A percentile compares a stretch with the other conserved stretches of the same genome.
phyloP scores from a whole-genome alignment of 2,797 vertebrate species.

The Rhynchotus rufescens region DNA sequence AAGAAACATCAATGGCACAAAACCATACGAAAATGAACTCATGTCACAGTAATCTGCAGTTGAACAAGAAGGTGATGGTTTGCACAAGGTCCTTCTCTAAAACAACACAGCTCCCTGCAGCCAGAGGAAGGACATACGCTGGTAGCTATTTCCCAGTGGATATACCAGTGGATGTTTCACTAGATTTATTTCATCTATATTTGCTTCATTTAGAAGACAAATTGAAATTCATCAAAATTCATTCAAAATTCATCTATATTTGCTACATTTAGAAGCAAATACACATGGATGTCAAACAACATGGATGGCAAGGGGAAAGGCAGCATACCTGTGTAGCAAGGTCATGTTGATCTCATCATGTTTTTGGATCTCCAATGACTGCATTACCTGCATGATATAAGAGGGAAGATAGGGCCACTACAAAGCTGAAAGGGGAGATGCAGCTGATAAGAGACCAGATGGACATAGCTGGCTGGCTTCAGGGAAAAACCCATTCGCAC shows the following conservation, averaged over 20 bases:
- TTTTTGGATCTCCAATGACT: background rate
- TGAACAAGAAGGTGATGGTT: background rate
- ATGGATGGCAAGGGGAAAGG: background rate
- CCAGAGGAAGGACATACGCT: background rate
- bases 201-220: background rate
- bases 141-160: background rate
- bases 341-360: fast-evolving
- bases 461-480: background rate
- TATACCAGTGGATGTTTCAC: background rate
- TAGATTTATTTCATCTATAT: background rate
- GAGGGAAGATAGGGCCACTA: background rate
- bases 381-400: background rate
- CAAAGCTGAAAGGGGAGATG: background rate
- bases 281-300: background rate
- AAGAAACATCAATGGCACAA: background rate
- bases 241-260: no score
- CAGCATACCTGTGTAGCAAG: background rate
- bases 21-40: background rate
- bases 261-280: background rate
- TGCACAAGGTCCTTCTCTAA: background rate
- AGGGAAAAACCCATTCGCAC: background rate
- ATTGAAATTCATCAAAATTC: no score
- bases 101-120: background rate
- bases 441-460: background rate
- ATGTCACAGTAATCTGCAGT: background rate